Base-by-base conservation (phyloP, 2,888 invertebrate genomes). In the Brachyptera putata region DNA sequence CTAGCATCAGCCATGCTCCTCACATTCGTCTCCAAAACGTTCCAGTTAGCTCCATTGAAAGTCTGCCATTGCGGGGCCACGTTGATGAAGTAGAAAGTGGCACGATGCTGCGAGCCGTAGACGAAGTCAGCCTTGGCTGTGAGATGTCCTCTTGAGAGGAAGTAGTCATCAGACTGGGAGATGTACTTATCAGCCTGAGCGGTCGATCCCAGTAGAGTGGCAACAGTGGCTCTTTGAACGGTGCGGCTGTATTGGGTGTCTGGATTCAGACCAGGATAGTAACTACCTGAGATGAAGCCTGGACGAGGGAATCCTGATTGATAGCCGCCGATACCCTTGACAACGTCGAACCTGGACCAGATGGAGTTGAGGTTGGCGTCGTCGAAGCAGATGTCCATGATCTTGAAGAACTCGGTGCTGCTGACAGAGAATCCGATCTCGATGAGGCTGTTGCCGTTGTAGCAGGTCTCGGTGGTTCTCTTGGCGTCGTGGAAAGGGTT, bases 21-120 rank as follows among this genome's bases (percentile, higher is more conserved):
- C 3, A 79, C 73, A 58, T 73, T 71, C 3, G 67, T 66, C 72
- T 84, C 83, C 14, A 80, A 69, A 1, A 67, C 65, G 43, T 75
- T 71, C 84, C 84, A 84, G 64, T 80, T 66, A n/a, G n/a, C n/a
- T n/a, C n/a, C n/a, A n/a, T n/a, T n/a, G n/a, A n/a, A n/a, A n/a
- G n/a, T n/a, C n/a, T 84, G 82, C 85, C 85, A 86, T 66, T 86
- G 86, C 1, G 85, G 85, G 1, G 82, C 82, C 1, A 78, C 78
- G 68, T 86, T 86, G 56, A 84, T 73, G 68, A 81, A 85, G 71
- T 81, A 83, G 71, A 84, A 85, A n/a, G n/a, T n/a, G n/a, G n/a
- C n/a, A n/a, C n/a, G n/a, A n/a, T n/a, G n/a, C n/a, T n/a, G n/a
- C n/a, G n/a, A n/a, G n/a, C n/a, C n/a, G n/a, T n/a, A n/a, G n/a